A percentile compares a stretch with the other conserved stretches of the same genome.
Evolutionary conservation across 2,113 vertebrate genomes (phyloP).

Genomic region (Coturnix japonica): DNA sequence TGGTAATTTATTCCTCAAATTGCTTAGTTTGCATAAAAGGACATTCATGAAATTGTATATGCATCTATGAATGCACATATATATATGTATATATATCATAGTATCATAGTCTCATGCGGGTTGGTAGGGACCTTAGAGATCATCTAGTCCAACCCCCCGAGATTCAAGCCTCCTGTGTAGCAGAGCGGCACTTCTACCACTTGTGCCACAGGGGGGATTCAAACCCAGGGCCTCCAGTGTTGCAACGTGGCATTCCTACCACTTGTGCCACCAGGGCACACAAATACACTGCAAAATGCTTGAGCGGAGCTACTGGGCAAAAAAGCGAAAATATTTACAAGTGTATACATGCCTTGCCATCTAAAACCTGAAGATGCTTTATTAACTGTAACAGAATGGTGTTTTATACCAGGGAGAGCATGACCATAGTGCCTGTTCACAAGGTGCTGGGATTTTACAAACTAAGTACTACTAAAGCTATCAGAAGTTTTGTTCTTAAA

Average conservation of each 20-base stretch:
- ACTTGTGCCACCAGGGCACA: no score
- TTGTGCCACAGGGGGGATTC: no score
- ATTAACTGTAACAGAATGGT: fast-evolving
- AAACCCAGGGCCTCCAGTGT: no score
- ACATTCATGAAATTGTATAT: not conserved
- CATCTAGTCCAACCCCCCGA: no score
- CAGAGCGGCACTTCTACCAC: no score
- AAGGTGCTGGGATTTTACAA: not conserved
- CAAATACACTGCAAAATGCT: slow-evolving; percentile 61
- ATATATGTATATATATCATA: slow-evolving; percentile 68
- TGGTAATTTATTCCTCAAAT: slow-evolving; percentile 24
- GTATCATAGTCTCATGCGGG: no score
- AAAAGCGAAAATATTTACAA: slow-evolving; percentile 13
- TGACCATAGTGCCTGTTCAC: not conserved
- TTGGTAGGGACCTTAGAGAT: no score
- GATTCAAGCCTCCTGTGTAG: no score
- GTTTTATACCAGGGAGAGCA: not conserved
- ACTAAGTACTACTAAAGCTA: not conserved
- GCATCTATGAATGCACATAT: slow-evolving; percentile 43
- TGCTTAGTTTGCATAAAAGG: not conserved
- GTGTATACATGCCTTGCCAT: not conserved
- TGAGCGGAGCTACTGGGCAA: slow-evolving; percentile 69
- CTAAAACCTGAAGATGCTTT: not conserved
- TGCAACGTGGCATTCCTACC: no score
- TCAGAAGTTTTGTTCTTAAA: not conserved